These are phyloP conservation scores for Tragopan temminckii DNA, from an alignment of 2,797 vertebrate genomes.

Conservation along the genomic window DNA sequence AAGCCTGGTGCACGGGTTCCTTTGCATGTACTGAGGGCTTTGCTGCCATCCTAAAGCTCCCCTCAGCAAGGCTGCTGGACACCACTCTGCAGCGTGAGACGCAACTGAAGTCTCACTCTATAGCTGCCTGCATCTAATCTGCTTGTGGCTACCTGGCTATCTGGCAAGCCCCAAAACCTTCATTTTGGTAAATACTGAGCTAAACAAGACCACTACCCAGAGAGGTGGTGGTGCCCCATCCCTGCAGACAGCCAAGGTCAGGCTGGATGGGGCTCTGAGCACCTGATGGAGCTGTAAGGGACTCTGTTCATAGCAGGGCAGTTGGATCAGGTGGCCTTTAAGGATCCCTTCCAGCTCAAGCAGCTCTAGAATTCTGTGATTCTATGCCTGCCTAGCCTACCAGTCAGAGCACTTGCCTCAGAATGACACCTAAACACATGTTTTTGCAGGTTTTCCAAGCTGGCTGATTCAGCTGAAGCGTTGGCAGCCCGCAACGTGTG, in stretches of 20 bases:
- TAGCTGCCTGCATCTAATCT: neutral
- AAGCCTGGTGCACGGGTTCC: neutral
- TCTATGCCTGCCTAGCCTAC: fast-evolving
- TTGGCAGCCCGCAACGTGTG: neutral
- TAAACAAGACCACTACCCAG: neutral
- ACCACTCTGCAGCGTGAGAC: neutral
- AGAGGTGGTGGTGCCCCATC: too few species aligned
- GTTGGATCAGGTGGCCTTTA: too few species aligned
- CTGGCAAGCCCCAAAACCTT: neutral
- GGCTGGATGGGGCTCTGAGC: too few species aligned
- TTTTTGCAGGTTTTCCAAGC: slow-evolving; percentile 74
- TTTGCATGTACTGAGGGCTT: neutral
- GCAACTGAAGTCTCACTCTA: neutral
- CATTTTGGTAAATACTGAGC: neutral
- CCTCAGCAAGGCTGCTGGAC: neutral
- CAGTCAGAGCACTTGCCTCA: neutral
- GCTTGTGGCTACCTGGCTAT: neutral
- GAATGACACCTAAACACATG: neutral
- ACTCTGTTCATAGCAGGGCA: too few species aligned
- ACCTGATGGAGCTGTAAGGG: too few species aligned
- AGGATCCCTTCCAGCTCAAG: too few species aligned
- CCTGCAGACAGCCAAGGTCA: too few species aligned
- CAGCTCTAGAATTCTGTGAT: too few species aligned
- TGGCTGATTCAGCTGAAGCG: slow-evolving; percentile 67
- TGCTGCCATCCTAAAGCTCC: neutral